Percentiles rank a stretch among this genome's conserved stretches.
Conservation (phyloP, 2,888 invertebrate genomes). For the Pollenia angustigena region DNA sequence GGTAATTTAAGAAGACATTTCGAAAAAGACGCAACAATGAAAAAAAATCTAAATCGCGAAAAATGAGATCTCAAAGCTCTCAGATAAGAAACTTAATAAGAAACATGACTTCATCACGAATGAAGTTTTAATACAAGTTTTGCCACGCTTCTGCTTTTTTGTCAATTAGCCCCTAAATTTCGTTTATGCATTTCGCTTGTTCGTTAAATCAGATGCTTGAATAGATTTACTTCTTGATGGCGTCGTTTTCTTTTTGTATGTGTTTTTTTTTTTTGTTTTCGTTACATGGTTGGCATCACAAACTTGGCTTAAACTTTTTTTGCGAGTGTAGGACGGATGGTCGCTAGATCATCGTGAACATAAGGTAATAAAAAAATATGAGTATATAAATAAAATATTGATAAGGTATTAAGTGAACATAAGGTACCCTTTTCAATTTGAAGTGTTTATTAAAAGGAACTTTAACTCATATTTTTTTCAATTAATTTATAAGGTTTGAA, state of each 20-base stretch:
- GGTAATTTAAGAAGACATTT: no score
- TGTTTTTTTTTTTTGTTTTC: constrained; percentile 10
- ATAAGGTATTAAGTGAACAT: background rate
- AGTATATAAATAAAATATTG: background rate
- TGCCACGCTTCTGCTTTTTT: background rate
- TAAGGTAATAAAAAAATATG: constrained; percentile 4
- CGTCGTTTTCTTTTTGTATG: constrained; percentile 28
- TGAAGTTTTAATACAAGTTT: background rate
- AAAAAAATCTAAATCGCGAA: no score
- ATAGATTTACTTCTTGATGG: constrained; percentile 65
- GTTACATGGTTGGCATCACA: constrained; percentile 57
- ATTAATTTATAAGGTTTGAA: no score
- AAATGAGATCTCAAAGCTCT: no score
- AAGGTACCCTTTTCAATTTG: background rate
- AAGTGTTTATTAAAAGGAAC: no score
- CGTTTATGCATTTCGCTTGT: constrained; percentile 17
- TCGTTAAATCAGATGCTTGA: constrained; percentile 52
- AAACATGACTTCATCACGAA: no score
- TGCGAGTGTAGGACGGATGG: constrained; percentile 59
- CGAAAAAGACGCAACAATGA: no score
- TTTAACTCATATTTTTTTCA: no score
- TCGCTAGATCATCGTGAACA: constrained; percentile 60
- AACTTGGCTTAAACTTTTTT: constrained; percentile 67
- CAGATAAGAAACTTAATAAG: no score
- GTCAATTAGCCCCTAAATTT: constrained; percentile 13